Base-by-base conservation (phyloP, 2,797 vertebrate species). In the Salarias fasciatus region DNA sequence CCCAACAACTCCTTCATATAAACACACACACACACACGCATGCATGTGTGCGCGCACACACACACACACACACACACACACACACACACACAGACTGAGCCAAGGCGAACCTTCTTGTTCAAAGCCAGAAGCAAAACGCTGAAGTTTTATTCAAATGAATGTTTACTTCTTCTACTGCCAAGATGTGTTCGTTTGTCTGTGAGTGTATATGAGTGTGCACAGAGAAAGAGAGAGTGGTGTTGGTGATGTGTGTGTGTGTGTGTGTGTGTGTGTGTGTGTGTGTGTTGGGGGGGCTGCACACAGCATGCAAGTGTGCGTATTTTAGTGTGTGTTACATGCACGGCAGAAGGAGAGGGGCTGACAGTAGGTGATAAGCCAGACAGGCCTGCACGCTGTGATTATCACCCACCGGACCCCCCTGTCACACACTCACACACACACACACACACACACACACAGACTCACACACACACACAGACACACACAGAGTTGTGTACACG, bases 361-460 rank as follows among this genome's bases (percentile, higher is more conserved):
- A 98, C 95, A 95, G 94, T 95, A 94, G 95, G 95, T 97, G 97
- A 99, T 99, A 98, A 98, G 96, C 93, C 94, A 93, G 94, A 94
- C 96, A 95, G 96, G 87, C 94, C 95, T 97, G 96, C 96, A 93
- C 90, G 93, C 94, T 95, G 94, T 94, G 96, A 95, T 97, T 98
- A 98, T 98, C 95, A 94, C 95, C 94, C 94, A 95, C 86, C 87
- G 96, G 96, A 98, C 96, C 95, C 82, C 18, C 79, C 87, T 85
- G 80, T 87, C 78, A 51, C 61, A 45, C 68, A 59, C 56, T 66
- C 78, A 68, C 75, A 69, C 79, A 87, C 75, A 67, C 69, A 81
- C 76, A 45, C 68, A 59, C 59, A 66, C 65, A 36, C 73, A 53
- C 52, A 63, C 74, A 53, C 49, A 33, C 45, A 42, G 47, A 35